Base-by-base conservation (phyloP, 2,888 invertebrate species). In the Catocala fraxini region DNA sequence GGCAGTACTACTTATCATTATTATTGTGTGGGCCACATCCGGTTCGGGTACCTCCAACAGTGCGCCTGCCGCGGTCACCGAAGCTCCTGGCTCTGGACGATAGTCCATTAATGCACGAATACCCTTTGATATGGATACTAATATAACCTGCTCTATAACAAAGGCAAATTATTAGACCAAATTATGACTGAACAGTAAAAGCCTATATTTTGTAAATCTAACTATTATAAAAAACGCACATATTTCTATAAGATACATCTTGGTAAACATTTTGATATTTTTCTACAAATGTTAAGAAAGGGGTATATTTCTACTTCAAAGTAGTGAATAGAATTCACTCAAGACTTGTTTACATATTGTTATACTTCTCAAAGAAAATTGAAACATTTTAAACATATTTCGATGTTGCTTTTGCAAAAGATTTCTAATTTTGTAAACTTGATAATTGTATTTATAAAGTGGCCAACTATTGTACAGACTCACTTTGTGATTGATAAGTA, bases 1-100 rank as follows among this genome's bases (percentile, higher is more conserved):
- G 74, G 95, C 96, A 77, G 95, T 98, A 76, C 92, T 98, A 87
- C 94, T 98, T 91, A 97, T 97, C 89, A 97, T 98, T 84, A 97
- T 98, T 85, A 96, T 98, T 90, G 96, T 98, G 70, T 94, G 91
- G 89, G 90, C 92, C 56, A 88, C 91, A 39, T 86, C 89, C 59
- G 89, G 90, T 56, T 89, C 91, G 13, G 72, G 79, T 5, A 55
- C 61, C 51, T 46, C 71, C 4, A 59, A 34, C 59, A 12, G 64
- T 4, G 33, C 53, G 9, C 56, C 62, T 4, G 49, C 53, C 11
- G 54, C 51, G 76, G 71, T 77, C 11, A 78, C 86, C 7, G 80
- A 82, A 25, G 63, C 89, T 49, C 73, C 85, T 6, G 61, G 70
- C 33, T 0, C 82, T 45, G 88, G 90, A 9, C 88, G 89, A 89